Base-by-base conservation (phyloP, 2,888 invertebrate genomes). In the Pasiphila rectangulata region DNA sequence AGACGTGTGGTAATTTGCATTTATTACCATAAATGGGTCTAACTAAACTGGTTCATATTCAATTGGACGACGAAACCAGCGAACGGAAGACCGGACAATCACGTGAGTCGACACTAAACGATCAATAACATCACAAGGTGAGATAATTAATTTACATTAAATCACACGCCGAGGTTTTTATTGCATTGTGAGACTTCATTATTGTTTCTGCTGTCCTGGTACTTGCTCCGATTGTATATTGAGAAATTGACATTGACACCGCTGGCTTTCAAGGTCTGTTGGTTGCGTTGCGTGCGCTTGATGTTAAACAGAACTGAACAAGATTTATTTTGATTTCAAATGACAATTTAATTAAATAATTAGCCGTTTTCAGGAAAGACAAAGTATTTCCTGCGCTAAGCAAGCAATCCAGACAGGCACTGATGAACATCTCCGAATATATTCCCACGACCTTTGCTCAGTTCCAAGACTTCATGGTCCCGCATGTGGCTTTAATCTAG, bases 151-250 rank as follows among this genome's bases (percentile, higher is more conserved):
- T 45, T 50, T 41, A 49, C 44, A 44, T 39, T 20, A 13, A n/a
- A 39, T 44, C 39, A 45, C 32, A 32, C 19, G 42, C 21, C 42
- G 43, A 42, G 29, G 27, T 40, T 45, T 49, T 50, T 36, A 40
- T 39, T 40, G 32, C 24, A 17, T 36, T 23, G 13, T 17, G 29
- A 43, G 19, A 51, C 37, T 47, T 34, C 43, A 24, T 54, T 27
- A n/a, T 15, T 30, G 13, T 4, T 51, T 49, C 46, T 57, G 51
- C 1, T 40, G 42, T 34, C 57, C 53, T 53, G 43, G 46, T 53
- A 47, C 42, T 30, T 38, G 46, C 30, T 44, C 35, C 46, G 52
- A 45, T 39, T 46, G 40, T 46, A 29, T 46, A 43, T 50, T 50
- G 25, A 34, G 36, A 47, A 49, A 47, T 42, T 44, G 30, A 30